phyloP scores from a whole-genome alignment of 2,888 invertebrate species.

The Microplitis manilae region DNA sequence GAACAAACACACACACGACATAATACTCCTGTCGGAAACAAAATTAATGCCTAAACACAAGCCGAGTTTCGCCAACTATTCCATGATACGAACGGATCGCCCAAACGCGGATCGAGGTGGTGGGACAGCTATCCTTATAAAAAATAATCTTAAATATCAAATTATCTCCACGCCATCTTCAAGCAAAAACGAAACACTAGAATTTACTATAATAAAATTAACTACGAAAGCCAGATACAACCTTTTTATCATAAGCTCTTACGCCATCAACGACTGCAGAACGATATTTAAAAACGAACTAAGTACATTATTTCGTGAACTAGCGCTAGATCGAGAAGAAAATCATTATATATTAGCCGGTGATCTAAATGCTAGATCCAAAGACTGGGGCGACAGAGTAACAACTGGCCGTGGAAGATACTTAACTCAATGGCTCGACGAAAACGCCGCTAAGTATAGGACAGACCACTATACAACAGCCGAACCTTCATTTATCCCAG shows the following conservation, averaged over 20 bases:
- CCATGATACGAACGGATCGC: constrained; percentile 19
- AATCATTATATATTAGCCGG: constrained; percentile 1
- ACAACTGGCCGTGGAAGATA: not conserved
- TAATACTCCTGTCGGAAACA: constrained; percentile 19
- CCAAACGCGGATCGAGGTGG: not conserved
- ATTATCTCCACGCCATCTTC: constrained; percentile 15
- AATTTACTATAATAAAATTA: constrained; percentile 27
- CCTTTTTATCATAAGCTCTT: constrained; percentile 10
- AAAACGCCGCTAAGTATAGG: not conserved
- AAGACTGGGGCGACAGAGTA: constrained; percentile 17
- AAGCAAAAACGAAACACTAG: constrained; percentile 1
- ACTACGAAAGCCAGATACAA: not conserved
- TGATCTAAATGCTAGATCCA: constrained; percentile 23
- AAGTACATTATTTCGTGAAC: not conserved
- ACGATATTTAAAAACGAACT: constrained; percentile 11
- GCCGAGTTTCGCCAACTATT: constrained; percentile 4
- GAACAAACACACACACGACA: constrained; percentile 11
- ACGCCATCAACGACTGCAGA: not conserved
- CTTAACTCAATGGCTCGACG: not conserved
- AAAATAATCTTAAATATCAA: not conserved
- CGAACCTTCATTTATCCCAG: not conserved
- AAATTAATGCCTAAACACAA: constrained; percentile 26
- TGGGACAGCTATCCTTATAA: constrained; percentile 26
- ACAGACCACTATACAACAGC: not conserved
- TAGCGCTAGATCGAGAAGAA: not conserved